These are phyloP conservation scores for Saguinus imperator DNA, from an alignment of 2,113 vertebrate genomes.

Conservation along the genomic window DNA sequence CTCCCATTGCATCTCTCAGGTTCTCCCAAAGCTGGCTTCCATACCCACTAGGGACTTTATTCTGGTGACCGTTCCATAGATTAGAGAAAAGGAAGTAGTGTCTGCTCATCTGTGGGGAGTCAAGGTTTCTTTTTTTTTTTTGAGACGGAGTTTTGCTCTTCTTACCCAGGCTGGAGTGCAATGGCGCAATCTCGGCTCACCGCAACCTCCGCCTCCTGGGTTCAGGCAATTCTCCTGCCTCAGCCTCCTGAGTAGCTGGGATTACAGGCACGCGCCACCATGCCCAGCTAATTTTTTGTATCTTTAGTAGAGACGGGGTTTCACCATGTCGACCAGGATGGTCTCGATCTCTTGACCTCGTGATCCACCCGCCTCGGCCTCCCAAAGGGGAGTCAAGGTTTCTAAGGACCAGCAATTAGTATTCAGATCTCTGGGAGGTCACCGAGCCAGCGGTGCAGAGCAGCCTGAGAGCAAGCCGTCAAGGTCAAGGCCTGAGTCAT, in stretches of 20 bases:
- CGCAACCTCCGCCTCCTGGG: too few relatives aligned
- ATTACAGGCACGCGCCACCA: too few relatives aligned
- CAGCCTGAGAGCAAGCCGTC: background rate
- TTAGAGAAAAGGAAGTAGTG: background rate
- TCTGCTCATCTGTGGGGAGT: background rate
- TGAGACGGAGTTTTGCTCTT: too few relatives aligned
- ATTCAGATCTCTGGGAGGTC: background rate
- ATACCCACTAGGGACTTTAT: background rate
- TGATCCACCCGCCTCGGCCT: too few relatives aligned
- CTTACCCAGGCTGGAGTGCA: too few relatives aligned
- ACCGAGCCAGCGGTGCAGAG: fast-evolving
- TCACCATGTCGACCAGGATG: too few relatives aligned
- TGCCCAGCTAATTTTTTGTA: too few relatives aligned
- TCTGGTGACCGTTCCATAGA: background rate
- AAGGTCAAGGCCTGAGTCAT: background rate
- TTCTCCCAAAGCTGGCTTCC: background rate
- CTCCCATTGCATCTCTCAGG: background rate
- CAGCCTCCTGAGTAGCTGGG: too few relatives aligned
- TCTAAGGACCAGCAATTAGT: background rate
- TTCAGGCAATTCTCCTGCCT: too few relatives aligned
- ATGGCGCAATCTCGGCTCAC: too few relatives aligned
- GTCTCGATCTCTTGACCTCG: too few relatives aligned
- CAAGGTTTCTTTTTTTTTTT: background rate
- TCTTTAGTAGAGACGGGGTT: too few relatives aligned
- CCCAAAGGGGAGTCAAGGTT: background rate